A percentile compares a stretch with the other conserved stretches of the same genome.
Conservation (phyloP, 2,888 invertebrate species). For the Cephonodes hylas region DNA sequence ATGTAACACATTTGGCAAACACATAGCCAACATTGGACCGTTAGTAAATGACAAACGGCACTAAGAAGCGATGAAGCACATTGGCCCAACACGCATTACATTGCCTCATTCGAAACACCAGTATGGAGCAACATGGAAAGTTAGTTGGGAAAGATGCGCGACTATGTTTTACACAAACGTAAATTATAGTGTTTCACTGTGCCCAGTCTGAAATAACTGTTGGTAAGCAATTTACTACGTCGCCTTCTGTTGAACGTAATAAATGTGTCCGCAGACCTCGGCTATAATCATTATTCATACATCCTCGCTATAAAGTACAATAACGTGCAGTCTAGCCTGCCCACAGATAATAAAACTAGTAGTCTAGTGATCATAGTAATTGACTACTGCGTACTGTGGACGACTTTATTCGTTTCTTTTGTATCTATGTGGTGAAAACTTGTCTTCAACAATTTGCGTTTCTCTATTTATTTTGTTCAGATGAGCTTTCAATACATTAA, state of each 20-base stretch:
- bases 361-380: background rate
- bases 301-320: background rate
- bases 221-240: background rate
- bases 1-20: background rate
- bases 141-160: constrained; percentile 16
- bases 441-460: too few relatives aligned
- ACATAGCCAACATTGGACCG: background rate
- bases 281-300: background rate
- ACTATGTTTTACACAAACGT: constrained; percentile 3
- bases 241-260: background rate
- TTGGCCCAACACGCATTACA: constrained; percentile 7
- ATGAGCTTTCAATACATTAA: too few relatives aligned
- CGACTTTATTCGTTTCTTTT: background rate
- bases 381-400: background rate
- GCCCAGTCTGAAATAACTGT: background rate
- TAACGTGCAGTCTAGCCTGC: background rate
- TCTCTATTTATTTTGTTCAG: too few relatives aligned
- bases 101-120: constrained; percentile 43
- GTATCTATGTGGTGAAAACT: too few relatives aligned
- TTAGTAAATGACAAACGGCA: background rate
- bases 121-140: constrained; percentile 30
- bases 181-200: constrained; percentile 7
- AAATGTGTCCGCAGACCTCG: background rate
- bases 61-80: background rate
- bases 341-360: background rate